Evolutionary conservation across 2,888 invertebrate genomes (phyloP).

Genomic region (Ophion costatus): DNA sequence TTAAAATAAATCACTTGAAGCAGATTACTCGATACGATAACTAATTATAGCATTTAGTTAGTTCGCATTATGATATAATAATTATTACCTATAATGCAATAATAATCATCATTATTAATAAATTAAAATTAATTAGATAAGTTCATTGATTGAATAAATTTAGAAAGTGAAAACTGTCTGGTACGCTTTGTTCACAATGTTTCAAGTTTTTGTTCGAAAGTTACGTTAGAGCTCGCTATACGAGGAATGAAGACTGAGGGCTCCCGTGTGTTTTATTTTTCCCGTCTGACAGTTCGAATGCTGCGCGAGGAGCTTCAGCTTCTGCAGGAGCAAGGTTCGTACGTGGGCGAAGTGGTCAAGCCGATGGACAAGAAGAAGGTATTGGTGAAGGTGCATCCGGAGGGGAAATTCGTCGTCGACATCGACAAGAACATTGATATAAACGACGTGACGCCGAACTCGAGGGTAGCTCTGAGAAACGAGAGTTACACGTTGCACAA

Average conservation of each 20-base stretch:
- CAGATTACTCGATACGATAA: no score
- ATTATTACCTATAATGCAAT: no score
- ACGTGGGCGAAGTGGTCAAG: constrained; percentile 99
- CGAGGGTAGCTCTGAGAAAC: constrained; percentile 98
- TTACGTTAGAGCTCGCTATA: neutral
- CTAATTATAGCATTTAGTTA: no score
- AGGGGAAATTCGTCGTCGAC: constrained; percentile 99
- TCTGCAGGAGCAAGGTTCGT: constrained; percentile 98
- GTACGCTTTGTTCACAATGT: neutral
- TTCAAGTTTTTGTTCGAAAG: neutral
- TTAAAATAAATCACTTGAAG: no score
- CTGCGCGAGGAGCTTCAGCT: constrained; percentile 98
- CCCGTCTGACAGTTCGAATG: constrained; percentile 91
- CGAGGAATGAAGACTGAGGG: neutral
- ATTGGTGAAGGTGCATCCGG: constrained; percentile 99
- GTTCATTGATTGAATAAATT: no score
- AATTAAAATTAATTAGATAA: no score
- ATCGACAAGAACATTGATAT: constrained; percentile 99
- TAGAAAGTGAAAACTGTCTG: no score
- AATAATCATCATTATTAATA: neutral
- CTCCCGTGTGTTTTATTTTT: constrained; percentile 58
- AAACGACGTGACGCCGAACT: constrained; percentile 98
- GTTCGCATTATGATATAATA: no score
- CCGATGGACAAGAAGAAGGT: constrained; percentile 99
- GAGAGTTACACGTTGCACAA: constrained; percentile 99